phyloP scores from a whole-genome alignment of 2,888 invertebrate species.

The Pandemis cinnamomeana region DNA sequence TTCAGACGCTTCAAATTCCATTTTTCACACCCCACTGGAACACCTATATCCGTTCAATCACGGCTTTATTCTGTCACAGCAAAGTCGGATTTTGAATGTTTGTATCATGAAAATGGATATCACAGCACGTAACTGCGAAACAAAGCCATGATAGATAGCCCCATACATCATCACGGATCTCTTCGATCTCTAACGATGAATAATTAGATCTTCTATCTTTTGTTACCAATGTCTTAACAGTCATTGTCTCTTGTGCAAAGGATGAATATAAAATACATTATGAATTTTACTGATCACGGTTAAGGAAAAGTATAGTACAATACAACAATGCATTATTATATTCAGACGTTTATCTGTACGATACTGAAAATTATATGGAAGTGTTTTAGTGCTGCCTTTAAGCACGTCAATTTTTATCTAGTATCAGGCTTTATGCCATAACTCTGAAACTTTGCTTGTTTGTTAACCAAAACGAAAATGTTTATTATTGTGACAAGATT shows the following conservation, averaged over 20 bases:
- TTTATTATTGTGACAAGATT: conserved; percentile 29
- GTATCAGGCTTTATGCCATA: neutral
- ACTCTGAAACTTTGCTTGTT: conserved; percentile 44
- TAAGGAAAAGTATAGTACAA: neutral
- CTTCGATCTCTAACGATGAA: conserved; percentile 70
- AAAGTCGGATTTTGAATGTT: neutral
- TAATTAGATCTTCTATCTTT: conserved; percentile 67
- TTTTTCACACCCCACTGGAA: neutral
- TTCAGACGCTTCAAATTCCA: neutral
- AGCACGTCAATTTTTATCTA: neutral
- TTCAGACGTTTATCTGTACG: neutral
- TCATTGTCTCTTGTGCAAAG: conserved; percentile 48
- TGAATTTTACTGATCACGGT: neutral
- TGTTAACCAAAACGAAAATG: conserved; percentile 17
- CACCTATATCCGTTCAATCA: neutral
- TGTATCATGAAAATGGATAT: neutral
- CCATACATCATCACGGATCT: conserved; percentile 63
- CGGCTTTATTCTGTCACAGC: neutral
- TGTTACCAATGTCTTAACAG: conserved; percentile 54
- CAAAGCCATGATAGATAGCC: conserved; percentile 64
- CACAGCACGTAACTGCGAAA: conserved; percentile 45
- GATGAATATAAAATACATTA: conserved; percentile 39
- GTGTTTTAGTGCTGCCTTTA: too few species aligned
- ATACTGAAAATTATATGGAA: too few species aligned
- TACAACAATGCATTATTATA: neutral